Conservation (phyloP, 2,888 invertebrate species). For the Megaustenia siamemsis region DNA sequence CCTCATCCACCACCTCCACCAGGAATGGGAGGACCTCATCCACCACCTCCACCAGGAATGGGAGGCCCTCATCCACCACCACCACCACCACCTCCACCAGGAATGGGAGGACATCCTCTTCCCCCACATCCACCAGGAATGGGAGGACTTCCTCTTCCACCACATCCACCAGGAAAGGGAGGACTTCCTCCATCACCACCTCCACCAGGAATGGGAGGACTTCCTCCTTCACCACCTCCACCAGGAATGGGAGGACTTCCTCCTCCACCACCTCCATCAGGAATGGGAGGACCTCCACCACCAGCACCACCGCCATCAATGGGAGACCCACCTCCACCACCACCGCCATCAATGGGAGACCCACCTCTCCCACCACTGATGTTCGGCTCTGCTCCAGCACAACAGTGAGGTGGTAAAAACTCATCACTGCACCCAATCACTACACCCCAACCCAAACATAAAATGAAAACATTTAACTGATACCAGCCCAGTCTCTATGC, state of each 20-base stretch:
- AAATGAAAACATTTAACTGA: constrained; percentile 99
- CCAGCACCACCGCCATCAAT: constrained; percentile 66
- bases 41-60: constrained; percentile 63
- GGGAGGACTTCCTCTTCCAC: constrained; percentile 66
- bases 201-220: constrained; percentile 58
- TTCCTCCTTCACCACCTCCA: constrained; percentile 67
- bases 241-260: constrained; percentile 72
- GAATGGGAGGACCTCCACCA: constrained; percentile 77
- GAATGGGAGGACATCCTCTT: constrained; percentile 68
- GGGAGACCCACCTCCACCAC: constrained; percentile 73
- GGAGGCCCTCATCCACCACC: constrained; percentile 66
- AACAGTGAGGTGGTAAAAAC: constrained; percentile 48
- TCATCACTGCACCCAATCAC: constrained; percentile 60
- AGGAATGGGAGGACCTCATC: too few species aligned
- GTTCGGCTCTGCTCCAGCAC: constrained; percentile 8
- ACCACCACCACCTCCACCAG: constrained; percentile 73
- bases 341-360: constrained; percentile 70
- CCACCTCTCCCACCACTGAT: constrained; percentile 56
- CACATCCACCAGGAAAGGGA: too few species aligned
- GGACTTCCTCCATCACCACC: too few species aligned
- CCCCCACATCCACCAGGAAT: constrained; percentile 80
- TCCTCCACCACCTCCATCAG: constrained; percentile 65
- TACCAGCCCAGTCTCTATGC: constrained; percentile 83
- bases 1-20: constrained; percentile 73
- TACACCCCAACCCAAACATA: constrained; percentile 94